These are phyloP conservation scores for Plebejus argus DNA, from an alignment of 2,888 invertebrate species.

Conservation along the genomic window DNA sequence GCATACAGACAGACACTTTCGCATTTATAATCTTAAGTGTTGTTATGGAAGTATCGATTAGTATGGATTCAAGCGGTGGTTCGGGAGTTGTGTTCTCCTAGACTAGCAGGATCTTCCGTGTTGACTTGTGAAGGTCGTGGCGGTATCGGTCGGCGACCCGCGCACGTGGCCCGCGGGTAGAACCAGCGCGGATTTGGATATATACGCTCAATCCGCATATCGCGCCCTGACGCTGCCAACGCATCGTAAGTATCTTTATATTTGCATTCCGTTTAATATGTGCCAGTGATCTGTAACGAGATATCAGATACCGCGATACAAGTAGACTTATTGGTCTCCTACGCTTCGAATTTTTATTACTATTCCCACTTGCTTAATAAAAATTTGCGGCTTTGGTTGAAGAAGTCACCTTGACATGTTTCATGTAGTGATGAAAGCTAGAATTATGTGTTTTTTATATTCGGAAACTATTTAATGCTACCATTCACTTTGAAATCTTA, in stretches of 20 bases:
- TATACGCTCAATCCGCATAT: background rate
- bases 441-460: background rate
- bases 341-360: background rate
- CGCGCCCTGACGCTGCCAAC: background rate
- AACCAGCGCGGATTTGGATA: background rate
- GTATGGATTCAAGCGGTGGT: background rate
- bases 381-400: no score
- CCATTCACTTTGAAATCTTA: background rate
- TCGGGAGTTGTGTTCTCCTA: background rate
- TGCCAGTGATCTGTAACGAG: background rate
- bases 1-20: no score
- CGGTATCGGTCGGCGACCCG: conserved; percentile 6
- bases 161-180: background rate
- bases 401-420: no score
- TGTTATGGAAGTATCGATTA: no score
- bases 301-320: background rate
- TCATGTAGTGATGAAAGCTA: no score
- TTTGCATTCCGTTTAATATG: background rate
- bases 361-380: background rate
- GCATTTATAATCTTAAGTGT: no score
- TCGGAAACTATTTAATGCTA: background rate
- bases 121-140: background rate
- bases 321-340: no score
- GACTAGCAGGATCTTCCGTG: background rate
- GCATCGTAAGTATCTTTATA: conserved; percentile 1